A percentile compares a stretch with the other conserved stretches of the same genome.
phyloP scores from a whole-genome alignment of 2,113 vertebrate species.

The Pelecanus crispus region DNA sequence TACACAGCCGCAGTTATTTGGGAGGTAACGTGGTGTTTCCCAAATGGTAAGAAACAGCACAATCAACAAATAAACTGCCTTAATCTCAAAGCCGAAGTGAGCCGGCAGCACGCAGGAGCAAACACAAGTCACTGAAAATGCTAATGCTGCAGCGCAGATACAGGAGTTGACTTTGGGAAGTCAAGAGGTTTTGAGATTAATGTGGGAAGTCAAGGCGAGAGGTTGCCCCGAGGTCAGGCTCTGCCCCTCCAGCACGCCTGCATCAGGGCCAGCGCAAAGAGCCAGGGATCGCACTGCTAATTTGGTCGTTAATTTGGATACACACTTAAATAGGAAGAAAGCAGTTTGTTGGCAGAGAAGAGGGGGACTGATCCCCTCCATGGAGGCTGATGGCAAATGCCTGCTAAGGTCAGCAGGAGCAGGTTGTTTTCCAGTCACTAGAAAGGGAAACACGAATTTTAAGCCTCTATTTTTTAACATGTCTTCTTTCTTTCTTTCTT shows the following conservation, averaged over 20 bases:
- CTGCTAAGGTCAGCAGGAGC: not conserved
- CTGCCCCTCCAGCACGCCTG: not conserved
- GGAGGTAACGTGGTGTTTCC: not conserved
- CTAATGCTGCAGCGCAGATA: not conserved
- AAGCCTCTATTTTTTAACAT: not conserved
- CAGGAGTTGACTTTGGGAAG: not conserved
- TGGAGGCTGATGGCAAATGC: not conserved
- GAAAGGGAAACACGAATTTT: not conserved
- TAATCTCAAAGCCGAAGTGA: not conserved
- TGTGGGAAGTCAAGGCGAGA: not conserved
- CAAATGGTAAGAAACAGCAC: not conserved
- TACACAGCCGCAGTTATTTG: not conserved
- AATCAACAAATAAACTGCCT: not conserved
- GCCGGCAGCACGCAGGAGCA: accelerated
- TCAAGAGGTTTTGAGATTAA: not conserved
- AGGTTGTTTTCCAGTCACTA: not conserved
- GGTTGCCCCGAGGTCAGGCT: not conserved
- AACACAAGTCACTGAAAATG: not conserved
- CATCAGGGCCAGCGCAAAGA: not conserved
- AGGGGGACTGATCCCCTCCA: not conserved
- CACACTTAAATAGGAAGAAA: not conserved
- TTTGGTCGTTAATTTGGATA: not conserved
- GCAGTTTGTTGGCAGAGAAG: not conserved
- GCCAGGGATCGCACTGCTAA: not conserved
- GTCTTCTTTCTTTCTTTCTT: not conserved